A percentile compares a stretch with the other conserved stretches of the same genome.
These are phyloP conservation scores for Meloe dianella DNA, from an alignment of 2,888 invertebrate species.

Conservation along the genomic window DNA sequence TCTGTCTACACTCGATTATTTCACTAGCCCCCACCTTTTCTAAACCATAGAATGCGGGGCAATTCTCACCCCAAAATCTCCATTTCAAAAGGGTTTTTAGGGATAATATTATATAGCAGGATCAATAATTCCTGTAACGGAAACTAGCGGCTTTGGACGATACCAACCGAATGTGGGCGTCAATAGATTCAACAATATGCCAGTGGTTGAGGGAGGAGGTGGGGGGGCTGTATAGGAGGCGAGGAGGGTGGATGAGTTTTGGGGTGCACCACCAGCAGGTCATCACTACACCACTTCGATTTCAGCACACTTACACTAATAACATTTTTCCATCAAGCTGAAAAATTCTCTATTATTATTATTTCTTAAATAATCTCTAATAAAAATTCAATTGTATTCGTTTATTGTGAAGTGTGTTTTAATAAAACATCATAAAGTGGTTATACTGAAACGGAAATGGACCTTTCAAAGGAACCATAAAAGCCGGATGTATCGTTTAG, in stretches of 20 bases:
- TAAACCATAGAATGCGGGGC: constrained; percentile 33
- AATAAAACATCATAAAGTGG: too few species aligned
- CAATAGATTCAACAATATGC: constrained; percentile 52
- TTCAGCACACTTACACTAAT: not conserved
- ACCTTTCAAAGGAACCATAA: not conserved
- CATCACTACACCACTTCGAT: not conserved
- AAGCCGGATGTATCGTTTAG: not conserved
- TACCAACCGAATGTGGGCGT: constrained; percentile 40
- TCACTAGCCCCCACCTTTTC: constrained; percentile 36
- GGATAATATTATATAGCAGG: constrained; percentile 54
- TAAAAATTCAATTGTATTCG: too few species aligned
- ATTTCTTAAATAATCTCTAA: too few species aligned
- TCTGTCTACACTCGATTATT: constrained; percentile 51
- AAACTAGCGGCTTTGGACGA: constrained; percentile 37
- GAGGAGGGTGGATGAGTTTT: too few species aligned
- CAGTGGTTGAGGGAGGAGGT: constrained; percentile 29
- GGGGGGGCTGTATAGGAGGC: not conserved
- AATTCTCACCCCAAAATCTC: constrained; percentile 52
- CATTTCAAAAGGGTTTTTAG: constrained; percentile 57
- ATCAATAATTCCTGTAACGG: constrained; percentile 43
- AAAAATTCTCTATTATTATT: too few species aligned
- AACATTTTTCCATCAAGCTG: not conserved
- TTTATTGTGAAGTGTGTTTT: too few species aligned
- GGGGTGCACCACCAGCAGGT: not conserved
- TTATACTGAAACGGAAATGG: not conserved